Evolutionary conservation across 2,113 vertebrate species (phyloP).

Genomic region (Antechinus stuartii): DNA sequence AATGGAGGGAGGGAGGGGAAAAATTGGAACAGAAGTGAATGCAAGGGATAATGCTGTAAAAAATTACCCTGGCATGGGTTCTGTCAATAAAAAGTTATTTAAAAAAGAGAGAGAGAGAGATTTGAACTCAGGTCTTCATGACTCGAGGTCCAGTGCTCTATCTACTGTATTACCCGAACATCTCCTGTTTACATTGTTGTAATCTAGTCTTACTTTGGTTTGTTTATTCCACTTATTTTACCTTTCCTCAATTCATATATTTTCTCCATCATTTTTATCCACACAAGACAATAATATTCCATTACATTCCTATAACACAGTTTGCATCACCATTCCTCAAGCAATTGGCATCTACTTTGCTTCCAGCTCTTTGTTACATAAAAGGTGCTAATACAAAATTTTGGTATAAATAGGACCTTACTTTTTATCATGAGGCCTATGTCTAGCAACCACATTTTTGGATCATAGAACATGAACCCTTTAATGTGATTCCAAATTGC

Average conservation of each 20-base stretch:
- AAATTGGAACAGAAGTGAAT: no score
- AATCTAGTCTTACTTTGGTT: not conserved
- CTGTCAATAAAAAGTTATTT: no score
- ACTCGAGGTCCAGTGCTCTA: not conserved
- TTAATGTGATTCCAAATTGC: not conserved
- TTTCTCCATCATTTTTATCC: not conserved
- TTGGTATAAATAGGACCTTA: not conserved
- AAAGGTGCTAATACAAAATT: not conserved
- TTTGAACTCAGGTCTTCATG: not conserved
- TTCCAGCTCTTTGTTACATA: not conserved
- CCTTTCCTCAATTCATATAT: not conserved
- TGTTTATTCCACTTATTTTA: not conserved
- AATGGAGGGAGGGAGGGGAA: no score
- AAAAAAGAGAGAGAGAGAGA: no score
- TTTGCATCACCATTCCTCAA: not conserved
- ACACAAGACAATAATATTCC: not conserved
- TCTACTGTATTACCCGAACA: not conserved
- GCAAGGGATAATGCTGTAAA: no score
- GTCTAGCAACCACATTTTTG: not conserved
- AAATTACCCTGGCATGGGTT: no score
- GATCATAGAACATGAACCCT: not conserved
- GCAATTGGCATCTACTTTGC: not conserved
- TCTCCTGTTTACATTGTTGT: not conserved
- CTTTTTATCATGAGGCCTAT: not conserved
- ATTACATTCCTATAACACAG: not conserved